A percentile compares a stretch with the other conserved stretches of the same genome.
Evolutionary conservation across 2,888 invertebrate genomes (phyloP).

Genomic region (Papilio demoleus): DNA sequence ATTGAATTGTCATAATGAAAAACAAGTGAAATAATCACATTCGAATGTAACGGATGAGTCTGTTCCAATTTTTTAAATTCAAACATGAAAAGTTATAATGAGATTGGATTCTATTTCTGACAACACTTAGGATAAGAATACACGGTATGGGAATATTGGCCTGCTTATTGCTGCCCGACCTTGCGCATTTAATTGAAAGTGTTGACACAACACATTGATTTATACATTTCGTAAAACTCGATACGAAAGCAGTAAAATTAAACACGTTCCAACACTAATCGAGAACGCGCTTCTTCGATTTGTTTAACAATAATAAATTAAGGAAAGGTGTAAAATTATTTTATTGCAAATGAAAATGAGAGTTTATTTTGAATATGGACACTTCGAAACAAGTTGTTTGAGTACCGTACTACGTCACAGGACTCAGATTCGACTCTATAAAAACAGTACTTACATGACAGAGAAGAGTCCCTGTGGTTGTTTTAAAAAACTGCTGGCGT

Average conservation of each 20-base stretch:
- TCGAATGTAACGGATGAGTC: conserved; percentile 61
- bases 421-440: background rate
- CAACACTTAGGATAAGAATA: conserved; percentile 76
- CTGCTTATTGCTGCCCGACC: conserved; percentile 64
- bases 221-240: conserved; percentile 71
- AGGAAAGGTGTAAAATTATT: conserved; percentile 45
- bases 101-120: conserved; percentile 72
- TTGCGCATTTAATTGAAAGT: conserved; percentile 78
- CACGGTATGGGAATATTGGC: conserved; percentile 56
- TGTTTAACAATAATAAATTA: conserved; percentile 57
- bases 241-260: conserved; percentile 71
- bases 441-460: background rate
- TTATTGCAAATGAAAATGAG: conserved; percentile 5
- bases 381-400: background rate
- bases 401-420: background rate
- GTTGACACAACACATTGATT: conserved; percentile 76
- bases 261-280: conserved; percentile 71
- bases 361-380: background rate
- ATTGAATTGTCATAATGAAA: conserved; percentile 4
- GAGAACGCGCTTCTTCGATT: conserved; percentile 64
- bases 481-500: too few relatives aligned
- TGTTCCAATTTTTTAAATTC: conserved; percentile 74
- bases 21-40: conserved; percentile 16
- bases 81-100: conserved; percentile 77
- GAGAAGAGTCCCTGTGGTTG: too few relatives aligned